Evolutionary conservation across 2,113 vertebrate genomes (phyloP).

Genomic region (Eurystomus gularis): DNA sequence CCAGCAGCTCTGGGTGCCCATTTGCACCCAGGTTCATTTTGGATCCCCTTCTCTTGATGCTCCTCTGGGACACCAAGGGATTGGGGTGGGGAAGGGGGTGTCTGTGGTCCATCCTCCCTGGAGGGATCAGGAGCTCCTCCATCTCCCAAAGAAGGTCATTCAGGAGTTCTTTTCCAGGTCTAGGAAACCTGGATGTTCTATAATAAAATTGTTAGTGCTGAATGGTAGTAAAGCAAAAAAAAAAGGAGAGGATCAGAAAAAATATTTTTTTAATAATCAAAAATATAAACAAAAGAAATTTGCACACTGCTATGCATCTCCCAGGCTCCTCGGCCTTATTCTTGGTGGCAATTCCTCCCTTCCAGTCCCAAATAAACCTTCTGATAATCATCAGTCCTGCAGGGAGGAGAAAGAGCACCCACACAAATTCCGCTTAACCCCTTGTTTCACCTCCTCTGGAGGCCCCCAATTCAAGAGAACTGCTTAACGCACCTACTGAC

Average conservation of each 20-base stretch:
- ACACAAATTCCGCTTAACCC: fast-evolving
- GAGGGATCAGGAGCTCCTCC: not conserved
- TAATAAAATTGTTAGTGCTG: too few species aligned
- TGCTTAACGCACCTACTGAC: not conserved
- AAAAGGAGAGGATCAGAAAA: not conserved
- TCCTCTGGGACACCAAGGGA: fast-evolving
- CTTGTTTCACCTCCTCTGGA: not conserved
- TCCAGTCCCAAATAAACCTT: not conserved
- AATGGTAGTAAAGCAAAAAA: not conserved
- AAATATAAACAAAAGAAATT: fast-evolving
- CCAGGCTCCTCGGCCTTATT: not conserved
- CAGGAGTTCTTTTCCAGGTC: not conserved
- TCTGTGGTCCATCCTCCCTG: fast-evolving
- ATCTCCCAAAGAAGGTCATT: not conserved
- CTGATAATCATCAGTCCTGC: not conserved
- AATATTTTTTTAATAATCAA: not conserved
- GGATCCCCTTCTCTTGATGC: not conserved
- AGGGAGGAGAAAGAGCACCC: not conserved
- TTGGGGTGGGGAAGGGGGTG: too few species aligned
- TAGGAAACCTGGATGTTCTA: not conserved
- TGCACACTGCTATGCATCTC: fast-evolving
- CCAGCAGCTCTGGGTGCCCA: not conserved
- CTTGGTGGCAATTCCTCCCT: fast-evolving
- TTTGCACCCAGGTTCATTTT: not conserved
- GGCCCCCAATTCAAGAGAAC: fast-evolving